A percentile compares a stretch with the other conserved stretches of the same genome.
phyloP scores from a whole-genome alignment of 2,113 vertebrate species.

The Laticauda colubrina region DNA sequence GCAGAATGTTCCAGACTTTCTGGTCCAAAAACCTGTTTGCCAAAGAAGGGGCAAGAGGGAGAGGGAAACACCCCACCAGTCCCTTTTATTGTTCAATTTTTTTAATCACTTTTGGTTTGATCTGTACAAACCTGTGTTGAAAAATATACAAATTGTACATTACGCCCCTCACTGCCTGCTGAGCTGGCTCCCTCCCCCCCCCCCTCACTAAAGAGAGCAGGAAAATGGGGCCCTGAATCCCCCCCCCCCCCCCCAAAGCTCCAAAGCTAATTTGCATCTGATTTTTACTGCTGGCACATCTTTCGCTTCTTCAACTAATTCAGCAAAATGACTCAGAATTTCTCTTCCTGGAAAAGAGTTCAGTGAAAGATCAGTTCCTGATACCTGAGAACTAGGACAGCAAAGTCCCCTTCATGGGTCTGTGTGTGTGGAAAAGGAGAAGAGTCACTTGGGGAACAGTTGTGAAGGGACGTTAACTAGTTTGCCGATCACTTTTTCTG shows the following conservation, averaged over 20 bases:
- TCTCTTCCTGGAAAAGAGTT: neutral
- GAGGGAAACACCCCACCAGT: neutral
- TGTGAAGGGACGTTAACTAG: neutral
- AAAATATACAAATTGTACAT: slow-evolving; percentile 46
- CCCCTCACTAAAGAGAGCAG: rapidly evolving
- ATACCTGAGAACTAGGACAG: neutral
- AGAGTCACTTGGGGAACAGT: neutral
- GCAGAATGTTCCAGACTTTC: neutral
- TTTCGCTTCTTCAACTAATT: neutral
- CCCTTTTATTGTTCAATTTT: neutral
- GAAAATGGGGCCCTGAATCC: neutral
- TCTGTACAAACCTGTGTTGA: slow-evolving; percentile 43
- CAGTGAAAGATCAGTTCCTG: neutral
- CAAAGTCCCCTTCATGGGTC: neutral
- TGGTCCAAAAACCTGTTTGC: too few relatives aligned
- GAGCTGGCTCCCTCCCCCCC: neutral
- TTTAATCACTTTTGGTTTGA: slow-evolving; percentile 25
- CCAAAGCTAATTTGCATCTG: neutral
- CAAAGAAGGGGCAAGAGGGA: too few relatives aligned
- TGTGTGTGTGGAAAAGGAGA: neutral
- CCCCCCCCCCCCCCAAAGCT: neutral
- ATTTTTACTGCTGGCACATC: neutral
- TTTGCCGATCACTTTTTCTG: too few relatives aligned
- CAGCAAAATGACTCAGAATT: neutral
- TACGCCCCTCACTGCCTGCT: neutral